These are phyloP conservation scores for Catamblyrhynchus diadema DNA, from an alignment of 2,797 vertebrate genomes.

Conservation along the genomic window DNA sequence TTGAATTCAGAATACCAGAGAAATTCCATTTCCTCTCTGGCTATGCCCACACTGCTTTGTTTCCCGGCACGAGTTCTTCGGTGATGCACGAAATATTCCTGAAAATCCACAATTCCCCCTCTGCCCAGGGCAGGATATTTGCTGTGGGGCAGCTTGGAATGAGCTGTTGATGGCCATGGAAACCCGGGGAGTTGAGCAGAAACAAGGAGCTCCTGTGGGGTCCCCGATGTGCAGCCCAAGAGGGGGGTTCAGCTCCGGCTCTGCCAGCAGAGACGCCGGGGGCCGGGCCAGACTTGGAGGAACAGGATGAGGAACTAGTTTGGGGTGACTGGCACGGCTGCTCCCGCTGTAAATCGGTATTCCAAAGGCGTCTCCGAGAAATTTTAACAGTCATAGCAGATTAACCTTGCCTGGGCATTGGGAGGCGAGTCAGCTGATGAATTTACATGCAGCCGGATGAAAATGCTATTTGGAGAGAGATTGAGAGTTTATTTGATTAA, in stretches of 20 bases:
- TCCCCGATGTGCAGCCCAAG: background rate
- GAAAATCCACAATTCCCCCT: background rate
- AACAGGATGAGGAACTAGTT: slow-evolving; percentile 41
- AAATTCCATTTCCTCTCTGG: background rate
- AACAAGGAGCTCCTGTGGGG: background rate
- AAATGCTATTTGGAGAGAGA: slow-evolving; percentile 88
- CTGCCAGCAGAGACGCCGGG: background rate
- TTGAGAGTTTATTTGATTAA: slow-evolving; percentile 90
- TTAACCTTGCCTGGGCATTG: slow-evolving; percentile 87
- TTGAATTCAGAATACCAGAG: background rate
- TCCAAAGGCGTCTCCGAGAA: slow-evolving; percentile 83
- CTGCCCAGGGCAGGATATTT: background rate
- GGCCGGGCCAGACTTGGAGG: background rate
- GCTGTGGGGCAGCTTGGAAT: background rate
- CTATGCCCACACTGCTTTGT: slow-evolving; percentile 35
- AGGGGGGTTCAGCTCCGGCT: background rate
- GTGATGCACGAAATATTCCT: background rate
- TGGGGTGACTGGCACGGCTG: slow-evolving; percentile 75
- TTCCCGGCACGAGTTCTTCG: background rate
- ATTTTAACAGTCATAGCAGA: slow-evolving; percentile 97
- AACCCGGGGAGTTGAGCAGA: background rate
- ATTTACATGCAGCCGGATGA: slow-evolving; percentile 90
- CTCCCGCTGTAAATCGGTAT: slow-evolving; percentile 80
- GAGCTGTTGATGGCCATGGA: background rate
- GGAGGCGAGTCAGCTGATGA: slow-evolving; percentile 82